Percentiles rank a stretch among this genome's conserved stretches.
Evolutionary conservation across 2,888 invertebrate species (phyloP).

Genomic region (Eristalis tenax): DNA sequence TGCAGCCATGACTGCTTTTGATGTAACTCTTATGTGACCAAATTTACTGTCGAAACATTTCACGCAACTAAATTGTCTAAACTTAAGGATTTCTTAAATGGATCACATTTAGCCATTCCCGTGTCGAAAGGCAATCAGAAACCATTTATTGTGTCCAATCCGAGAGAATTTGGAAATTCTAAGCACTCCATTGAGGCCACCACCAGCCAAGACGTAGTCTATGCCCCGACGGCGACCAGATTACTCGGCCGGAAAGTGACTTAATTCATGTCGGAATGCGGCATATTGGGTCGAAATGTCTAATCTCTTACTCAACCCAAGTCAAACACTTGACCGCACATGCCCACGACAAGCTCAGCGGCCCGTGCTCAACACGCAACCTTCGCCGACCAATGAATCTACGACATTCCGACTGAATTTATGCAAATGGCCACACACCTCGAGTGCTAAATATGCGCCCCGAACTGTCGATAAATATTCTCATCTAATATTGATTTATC

Average conservation of each 20-base stretch:
- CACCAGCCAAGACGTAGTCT: not conserved
- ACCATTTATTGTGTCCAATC: no score
- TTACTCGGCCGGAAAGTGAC: not conserved
- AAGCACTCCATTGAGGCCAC: not conserved
- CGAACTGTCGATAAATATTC: slow-evolving; percentile 50
- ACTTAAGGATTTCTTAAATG: no score
- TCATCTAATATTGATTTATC: slow-evolving; percentile 65
- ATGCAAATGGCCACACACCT: slow-evolving; percentile 67
- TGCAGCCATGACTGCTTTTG: no score
- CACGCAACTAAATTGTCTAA: no score
- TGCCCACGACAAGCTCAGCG: not conserved
- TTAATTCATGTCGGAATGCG: slow-evolving; percentile 8
- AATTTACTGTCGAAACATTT: no score
- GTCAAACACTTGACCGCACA: not conserved
- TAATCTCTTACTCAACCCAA: not conserved
- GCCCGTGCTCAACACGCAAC: slow-evolving; percentile 4
- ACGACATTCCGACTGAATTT: slow-evolving; percentile 40
- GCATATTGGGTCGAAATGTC: not conserved
- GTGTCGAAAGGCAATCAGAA: no score
- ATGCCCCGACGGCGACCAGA: not conserved
- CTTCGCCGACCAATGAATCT: slow-evolving; percentile 51
- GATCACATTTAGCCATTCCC: no score
- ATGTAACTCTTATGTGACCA: no score
- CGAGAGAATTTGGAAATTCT: no score
- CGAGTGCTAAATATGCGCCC: slow-evolving; percentile 55